These are phyloP conservation scores for Salvelinus fontinalis DNA, from an alignment of 2,113 vertebrate species.

Conservation along the genomic window DNA sequence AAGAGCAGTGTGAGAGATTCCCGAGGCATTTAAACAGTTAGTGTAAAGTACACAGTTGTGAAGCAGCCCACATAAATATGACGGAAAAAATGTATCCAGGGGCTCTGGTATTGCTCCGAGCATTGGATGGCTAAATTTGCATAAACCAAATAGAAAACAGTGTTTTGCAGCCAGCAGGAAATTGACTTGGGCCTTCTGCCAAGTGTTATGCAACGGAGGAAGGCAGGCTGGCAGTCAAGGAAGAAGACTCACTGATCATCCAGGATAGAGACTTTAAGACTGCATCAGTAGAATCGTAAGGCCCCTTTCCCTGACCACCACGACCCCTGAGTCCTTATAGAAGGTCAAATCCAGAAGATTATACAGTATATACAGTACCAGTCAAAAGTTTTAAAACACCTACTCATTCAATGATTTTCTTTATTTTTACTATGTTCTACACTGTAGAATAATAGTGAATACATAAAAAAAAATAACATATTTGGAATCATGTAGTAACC, in stretches of 20 bases:
- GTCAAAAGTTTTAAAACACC: too few relatives aligned
- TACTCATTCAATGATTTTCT: too few relatives aligned
- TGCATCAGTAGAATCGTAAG: not conserved
- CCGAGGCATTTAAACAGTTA: not conserved
- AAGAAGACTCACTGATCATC: conserved; percentile 4
- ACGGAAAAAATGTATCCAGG: conserved; percentile 48
- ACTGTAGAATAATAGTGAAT: too few relatives aligned
- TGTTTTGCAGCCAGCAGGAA: conserved; percentile 58
- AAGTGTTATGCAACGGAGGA: conserved; percentile 62
- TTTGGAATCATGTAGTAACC: too few relatives aligned
- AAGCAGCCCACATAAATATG: conserved; percentile 28
- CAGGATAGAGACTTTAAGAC: not conserved
- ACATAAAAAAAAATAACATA: too few relatives aligned
- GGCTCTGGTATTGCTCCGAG: conserved; percentile 27
- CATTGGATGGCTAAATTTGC: conserved; percentile 53
- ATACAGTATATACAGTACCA: too few relatives aligned
- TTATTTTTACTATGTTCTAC: too few relatives aligned
- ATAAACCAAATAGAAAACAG: conserved; percentile 58
- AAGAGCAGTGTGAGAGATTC: conserved; percentile 18
- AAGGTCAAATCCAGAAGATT: too few relatives aligned
- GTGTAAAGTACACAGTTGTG: conserved; percentile 46
- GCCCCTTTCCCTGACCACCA: not conserved
- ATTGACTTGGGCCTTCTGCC: conserved; percentile 56
- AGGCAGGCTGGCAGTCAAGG: conserved; percentile 36
- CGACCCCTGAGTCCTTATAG: too few relatives aligned